phyloP scores from a whole-genome alignment of 2,888 invertebrate species.

The Tyria jacobaeae region DNA sequence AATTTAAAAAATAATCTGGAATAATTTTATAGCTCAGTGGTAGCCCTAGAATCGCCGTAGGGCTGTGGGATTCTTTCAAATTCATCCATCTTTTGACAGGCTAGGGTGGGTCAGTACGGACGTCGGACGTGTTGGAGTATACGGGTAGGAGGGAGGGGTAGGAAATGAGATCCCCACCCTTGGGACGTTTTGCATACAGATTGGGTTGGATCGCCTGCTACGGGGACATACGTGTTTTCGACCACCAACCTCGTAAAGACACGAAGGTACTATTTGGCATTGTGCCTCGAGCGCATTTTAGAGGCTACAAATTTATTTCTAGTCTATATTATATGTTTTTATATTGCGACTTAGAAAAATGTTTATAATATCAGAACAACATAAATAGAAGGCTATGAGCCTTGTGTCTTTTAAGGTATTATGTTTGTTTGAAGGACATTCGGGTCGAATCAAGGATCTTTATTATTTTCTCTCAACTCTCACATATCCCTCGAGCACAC shows the following conservation, averaged over 20 bases:
- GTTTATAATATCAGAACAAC: no score
- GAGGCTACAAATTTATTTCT: slow-evolving; percentile 8
- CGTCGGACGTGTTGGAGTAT: slow-evolving; percentile 42
- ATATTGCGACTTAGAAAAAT: background rate
- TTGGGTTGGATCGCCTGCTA: slow-evolving; percentile 50
- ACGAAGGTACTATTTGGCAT: slow-evolving; percentile 29
- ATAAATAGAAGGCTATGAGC: no score
- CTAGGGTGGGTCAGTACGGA: slow-evolving; percentile 49
- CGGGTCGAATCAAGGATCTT: no score
- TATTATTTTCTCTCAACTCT: no score
- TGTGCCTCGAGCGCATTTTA: slow-evolving; percentile 24
- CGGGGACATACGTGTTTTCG: slow-evolving; percentile 49
- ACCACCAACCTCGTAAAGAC: slow-evolving; percentile 9
- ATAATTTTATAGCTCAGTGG: background rate
- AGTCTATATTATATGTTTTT: background rate
- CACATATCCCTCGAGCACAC: no score
- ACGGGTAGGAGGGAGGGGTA: slow-evolving; percentile 22
- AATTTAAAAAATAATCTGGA: background rate
- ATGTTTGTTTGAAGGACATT: no score
- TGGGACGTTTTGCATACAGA: slow-evolving; percentile 63
- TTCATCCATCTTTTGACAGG: slow-evolving; percentile 57
- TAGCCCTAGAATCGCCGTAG: slow-evolving; percentile 41
- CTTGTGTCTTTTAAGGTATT: no score
- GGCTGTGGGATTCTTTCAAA: slow-evolving; percentile 51
- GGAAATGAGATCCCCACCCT: slow-evolving; percentile 56